Evolutionary conservation across 2,113 vertebrate species (phyloP).

Genomic region (Falco punctatus): DNA sequence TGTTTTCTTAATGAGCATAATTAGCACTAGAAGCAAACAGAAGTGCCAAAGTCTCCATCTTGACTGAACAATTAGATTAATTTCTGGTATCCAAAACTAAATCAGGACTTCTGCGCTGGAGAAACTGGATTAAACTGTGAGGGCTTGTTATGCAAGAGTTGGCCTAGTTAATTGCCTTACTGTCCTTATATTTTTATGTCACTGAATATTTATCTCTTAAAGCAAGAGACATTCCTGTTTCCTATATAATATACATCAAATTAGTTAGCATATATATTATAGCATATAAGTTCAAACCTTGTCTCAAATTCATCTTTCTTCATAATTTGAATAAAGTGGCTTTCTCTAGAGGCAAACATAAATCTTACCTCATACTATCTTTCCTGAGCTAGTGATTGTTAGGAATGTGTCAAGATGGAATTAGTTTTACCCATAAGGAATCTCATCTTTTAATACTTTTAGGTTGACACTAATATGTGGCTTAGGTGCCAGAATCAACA

Average conservation of each 20-base stretch:
- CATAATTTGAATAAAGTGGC: neutral
- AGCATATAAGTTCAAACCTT: neutral
- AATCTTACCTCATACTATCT: neutral
- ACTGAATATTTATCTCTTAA: neutral
- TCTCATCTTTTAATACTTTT: conserved; percentile 9
- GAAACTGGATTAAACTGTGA: neutral
- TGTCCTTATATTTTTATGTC: neutral
- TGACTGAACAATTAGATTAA: neutral
- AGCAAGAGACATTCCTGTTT: neutral
- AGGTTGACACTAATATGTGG: neutral
- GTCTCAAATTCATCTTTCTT: neutral
- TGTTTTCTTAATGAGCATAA: neutral
- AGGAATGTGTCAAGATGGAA: neutral
- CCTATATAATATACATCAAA: neutral
- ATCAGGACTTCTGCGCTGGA: neutral
- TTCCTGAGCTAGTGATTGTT: neutral
- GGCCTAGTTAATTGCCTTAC: neutral
- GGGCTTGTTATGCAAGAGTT: neutral
- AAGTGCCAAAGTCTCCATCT: neutral
- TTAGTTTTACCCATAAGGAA: neutral
- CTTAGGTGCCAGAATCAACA: neutral
- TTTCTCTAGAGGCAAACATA: neutral
- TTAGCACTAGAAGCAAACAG: neutral
- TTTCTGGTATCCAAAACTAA: neutral
- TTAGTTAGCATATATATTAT: neutral